Evolutionary conservation across 2,888 invertebrate species (phyloP).

Genomic region (Sarcophaga carnaria): DNA sequence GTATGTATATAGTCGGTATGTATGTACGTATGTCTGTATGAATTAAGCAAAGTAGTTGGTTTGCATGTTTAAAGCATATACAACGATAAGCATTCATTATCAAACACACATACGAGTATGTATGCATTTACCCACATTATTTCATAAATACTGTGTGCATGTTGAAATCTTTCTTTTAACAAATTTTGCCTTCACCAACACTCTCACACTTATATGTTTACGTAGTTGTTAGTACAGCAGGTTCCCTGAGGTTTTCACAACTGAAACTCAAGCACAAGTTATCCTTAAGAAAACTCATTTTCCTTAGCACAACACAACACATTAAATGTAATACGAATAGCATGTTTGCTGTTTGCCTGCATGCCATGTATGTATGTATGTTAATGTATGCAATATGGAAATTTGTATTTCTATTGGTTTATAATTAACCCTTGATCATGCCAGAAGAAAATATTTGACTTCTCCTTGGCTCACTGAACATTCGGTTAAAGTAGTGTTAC

Average conservation of each 20-base stretch:
- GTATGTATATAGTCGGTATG: no score
- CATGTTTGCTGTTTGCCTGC: background rate
- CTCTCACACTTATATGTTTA: background rate
- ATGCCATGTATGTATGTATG: background rate
- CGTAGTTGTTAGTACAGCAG: slow-evolving; percentile 4
- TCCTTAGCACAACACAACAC: background rate
- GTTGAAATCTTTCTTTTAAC: background rate
- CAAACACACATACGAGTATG: background rate
- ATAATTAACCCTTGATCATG: background rate
- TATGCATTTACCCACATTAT: background rate
- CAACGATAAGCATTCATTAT: background rate
- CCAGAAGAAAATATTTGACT: background rate
- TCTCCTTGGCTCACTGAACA: background rate
- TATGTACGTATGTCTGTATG: no score
- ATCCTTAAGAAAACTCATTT: slow-evolving; percentile 11
- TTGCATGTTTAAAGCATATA: slow-evolving; percentile 23
- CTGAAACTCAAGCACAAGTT: no score
- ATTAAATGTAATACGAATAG: background rate
- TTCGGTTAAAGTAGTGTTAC: background rate
- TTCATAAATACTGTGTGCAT: background rate
- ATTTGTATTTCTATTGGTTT: background rate
- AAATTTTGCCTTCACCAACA: background rate
- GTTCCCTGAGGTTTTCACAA: background rate
- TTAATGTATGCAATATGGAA: background rate
- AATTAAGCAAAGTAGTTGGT: background rate